Evolutionary conservation across 1,140 invertebrate species (phyloP), one percentile per base, ranked within the genome.

Genomic region (Drosophila nigromelanica): DNA sequence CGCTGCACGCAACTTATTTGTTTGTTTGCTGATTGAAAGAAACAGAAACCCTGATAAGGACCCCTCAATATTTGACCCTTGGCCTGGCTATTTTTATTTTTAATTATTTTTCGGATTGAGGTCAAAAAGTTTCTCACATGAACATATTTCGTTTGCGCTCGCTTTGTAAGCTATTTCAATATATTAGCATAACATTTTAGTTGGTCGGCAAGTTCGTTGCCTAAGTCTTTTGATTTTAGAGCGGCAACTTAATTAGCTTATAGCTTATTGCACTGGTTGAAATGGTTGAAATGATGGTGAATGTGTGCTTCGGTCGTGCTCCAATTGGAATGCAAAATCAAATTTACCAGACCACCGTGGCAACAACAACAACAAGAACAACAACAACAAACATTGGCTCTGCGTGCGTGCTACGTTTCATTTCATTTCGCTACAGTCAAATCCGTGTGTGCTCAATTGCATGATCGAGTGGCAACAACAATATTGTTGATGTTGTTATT

Each of bases 361-460:
- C 75, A 69, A 73, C 74, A 85, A 63, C 61, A 60, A 63, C 45
- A 51, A 30, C 21, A 39, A 60, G 71, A 70, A 21, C 61, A 45
- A 48, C 66, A 66, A 62, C 47, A 62, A 54, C 67, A 56, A n/a
- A n/a, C 61, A 15, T 4, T 39, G 37, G 18, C 11, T 66, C 40
- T 52, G 76, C 66, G 70, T 89, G 83, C 85, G 83, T 89, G 83
- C 79, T 77, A 79, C 83, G 78, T 87, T 89, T 89, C 83, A 89
- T 89, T 89, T 89, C 76, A 89, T 89, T 89, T 89, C 85, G 82
- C 81, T 87, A 87, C 81, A 86, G 82, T 54, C 82, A 86, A 87
- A 78, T 86, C 82, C 82, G 83, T 89, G 79, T 89, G 85, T 83
- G 63, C 76, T 89, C 80, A 83, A 89, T 89, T 89, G 82, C 82